phyloP scores from a whole-genome alignment of 1,140 invertebrate species.

The Theocolax elegans region DNA sequence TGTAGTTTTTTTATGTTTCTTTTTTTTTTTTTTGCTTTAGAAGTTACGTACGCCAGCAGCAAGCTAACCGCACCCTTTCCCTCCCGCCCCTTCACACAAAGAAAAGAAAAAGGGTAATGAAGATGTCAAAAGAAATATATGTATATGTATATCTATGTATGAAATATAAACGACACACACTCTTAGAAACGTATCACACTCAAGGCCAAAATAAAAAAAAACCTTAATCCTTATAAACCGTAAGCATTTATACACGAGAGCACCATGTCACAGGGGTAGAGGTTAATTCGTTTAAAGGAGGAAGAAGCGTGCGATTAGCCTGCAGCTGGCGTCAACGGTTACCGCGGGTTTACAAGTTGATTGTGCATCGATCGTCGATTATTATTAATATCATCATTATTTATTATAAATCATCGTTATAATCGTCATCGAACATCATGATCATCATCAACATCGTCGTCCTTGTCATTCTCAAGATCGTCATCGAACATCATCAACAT shows the following conservation, averaged over 20 bases:
- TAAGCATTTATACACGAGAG: conserved; percentile 37
- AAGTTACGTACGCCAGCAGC: conserved; percentile 37
- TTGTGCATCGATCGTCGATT: conserved; percentile 32
- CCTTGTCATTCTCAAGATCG: not conserved
- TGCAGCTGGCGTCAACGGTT: conserved; percentile 26
- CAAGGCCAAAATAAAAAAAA: conserved; percentile 14
- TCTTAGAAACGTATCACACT: too few relatives aligned
- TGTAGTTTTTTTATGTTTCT: conserved; percentile 7
- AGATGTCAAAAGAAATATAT: not conserved
- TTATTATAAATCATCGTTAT: too few relatives aligned
- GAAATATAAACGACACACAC: not conserved
- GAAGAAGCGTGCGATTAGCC: conserved; percentile 32
- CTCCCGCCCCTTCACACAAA: conserved; percentile 4
- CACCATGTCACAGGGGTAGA: too few relatives aligned
- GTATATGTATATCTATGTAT: too few relatives aligned
- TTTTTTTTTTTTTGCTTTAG: too few relatives aligned
- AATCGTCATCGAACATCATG: too few relatives aligned
- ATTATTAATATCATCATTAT: too few relatives aligned
- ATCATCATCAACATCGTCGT: not conserved
- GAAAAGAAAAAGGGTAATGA: not conserved
- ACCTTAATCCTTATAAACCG: conserved; percentile 1
- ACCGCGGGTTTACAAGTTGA: conserved; percentile 48
- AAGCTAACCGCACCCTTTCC: conserved; percentile 25
- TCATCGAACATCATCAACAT: not conserved
- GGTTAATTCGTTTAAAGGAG: too few relatives aligned